Conservation (phyloP, 2,797 vertebrate genomes). For the Carcharodon carcharias region DNA sequence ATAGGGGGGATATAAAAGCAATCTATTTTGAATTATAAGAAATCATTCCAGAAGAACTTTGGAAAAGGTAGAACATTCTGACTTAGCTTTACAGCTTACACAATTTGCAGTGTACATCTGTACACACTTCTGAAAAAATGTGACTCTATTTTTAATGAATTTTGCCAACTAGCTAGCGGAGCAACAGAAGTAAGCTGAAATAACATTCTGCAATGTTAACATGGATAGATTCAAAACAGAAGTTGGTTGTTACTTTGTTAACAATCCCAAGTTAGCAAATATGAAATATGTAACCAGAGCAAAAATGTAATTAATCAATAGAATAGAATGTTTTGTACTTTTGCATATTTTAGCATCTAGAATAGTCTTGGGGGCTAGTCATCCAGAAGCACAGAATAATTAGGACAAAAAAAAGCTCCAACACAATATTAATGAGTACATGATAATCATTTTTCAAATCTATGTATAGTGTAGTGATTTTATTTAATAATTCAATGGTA, state of each 20-base stretch:
- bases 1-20: background rate
- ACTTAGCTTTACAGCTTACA: background rate
- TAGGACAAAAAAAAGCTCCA: slow-evolving; percentile 22
- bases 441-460: slow-evolving; percentile 19
- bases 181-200: background rate
- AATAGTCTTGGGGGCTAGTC: slow-evolving; percentile 32
- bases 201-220: background rate
- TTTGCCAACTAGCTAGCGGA: background rate
- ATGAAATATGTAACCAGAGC: background rate
- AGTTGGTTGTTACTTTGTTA: background rate
- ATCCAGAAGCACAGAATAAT: slow-evolving; percentile 28
- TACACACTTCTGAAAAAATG: background rate
- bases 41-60: background rate
- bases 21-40: background rate
- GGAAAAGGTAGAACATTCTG: background rate
- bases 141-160: background rate
- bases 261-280: background rate
- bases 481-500: slow-evolving; percentile 31
- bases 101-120: background rate
- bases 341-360: slow-evolving; percentile 28
- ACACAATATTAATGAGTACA: slow-evolving; percentile 31
- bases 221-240: background rate
- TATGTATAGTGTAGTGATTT: background rate
- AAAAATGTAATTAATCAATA: slow-evolving; percentile 1
- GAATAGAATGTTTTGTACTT: slow-evolving; percentile 20